Evolutionary conservation across 2,797 vertebrate species (phyloP).

Genomic region (Tangara arthus): DNA sequence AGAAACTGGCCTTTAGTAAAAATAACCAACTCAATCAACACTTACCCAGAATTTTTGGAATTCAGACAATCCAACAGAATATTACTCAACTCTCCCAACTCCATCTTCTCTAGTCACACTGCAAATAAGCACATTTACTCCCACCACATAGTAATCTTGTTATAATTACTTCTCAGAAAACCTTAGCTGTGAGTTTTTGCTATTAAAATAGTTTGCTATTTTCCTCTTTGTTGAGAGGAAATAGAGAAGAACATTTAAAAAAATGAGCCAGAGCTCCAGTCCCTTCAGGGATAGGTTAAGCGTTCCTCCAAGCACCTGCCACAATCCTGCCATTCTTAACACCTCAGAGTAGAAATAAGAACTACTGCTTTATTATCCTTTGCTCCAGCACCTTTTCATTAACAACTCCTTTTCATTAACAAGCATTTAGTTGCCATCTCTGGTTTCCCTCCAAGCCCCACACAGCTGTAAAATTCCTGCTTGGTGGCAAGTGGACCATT

Average conservation of each 20-base stretch:
- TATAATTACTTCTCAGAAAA: constrained; percentile 33
- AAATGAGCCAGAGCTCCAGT: background rate
- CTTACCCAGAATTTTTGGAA: background rate
- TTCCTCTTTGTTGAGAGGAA: background rate
- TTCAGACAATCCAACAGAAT: background rate
- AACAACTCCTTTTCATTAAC: background rate
- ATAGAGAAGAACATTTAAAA: background rate
- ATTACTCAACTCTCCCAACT: background rate
- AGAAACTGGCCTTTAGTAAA: constrained; percentile 18
- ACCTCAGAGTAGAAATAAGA: background rate
- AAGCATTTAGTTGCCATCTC: background rate
- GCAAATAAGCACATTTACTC: constrained; percentile 28
- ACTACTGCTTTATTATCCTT: background rate
- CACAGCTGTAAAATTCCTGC: background rate
- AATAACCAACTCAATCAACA: constrained; percentile 3
- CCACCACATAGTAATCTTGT: background rate
- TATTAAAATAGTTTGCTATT: background rate
- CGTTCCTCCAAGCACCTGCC: background rate
- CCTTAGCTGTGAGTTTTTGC: background rate
- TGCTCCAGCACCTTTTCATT: background rate
- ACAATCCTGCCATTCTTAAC: background rate
- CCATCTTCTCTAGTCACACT: background rate
- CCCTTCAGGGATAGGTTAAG: background rate
- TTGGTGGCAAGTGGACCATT: background rate
- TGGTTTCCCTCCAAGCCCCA: background rate